phyloP scores from a whole-genome alignment of 2,113 vertebrate genomes.

The Reinhardtius hippoglossoides region DNA sequence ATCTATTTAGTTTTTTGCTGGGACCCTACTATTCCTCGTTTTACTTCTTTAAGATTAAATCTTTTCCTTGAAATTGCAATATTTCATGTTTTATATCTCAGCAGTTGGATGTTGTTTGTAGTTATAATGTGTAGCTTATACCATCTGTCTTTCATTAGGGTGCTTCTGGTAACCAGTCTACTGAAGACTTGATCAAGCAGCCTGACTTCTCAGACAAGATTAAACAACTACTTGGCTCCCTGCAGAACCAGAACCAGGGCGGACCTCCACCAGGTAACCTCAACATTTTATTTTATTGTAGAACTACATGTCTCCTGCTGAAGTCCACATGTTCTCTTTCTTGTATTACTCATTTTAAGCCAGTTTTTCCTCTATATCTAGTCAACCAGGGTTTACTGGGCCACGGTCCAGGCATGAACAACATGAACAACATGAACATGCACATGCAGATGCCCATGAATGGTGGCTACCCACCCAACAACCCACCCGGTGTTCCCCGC shows the following conservation, averaged over 20 bases:
- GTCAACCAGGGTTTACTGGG: conserved; percentile 86
- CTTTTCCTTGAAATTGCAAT: too few relatives aligned
- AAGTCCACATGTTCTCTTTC: not conserved
- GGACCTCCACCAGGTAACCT: conserved; percentile 78
- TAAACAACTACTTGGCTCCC: conserved; percentile 90
- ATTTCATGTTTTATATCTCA: too few relatives aligned
- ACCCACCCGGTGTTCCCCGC: conserved; percentile 84
- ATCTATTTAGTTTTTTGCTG: too few relatives aligned
- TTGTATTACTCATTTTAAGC: not conserved
- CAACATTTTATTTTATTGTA: not conserved
- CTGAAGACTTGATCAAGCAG: conserved; percentile 92
- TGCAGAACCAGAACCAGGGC: conserved; percentile 76
- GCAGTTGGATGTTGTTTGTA: not conserved
- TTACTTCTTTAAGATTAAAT: too few relatives aligned
- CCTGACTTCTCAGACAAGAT: conserved; percentile 94
- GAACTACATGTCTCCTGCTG: not conserved
- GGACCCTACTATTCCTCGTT: too few relatives aligned
- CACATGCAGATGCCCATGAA: conserved; percentile 88
- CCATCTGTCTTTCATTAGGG: conserved; percentile 68
- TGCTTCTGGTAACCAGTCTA: conserved; percentile 87
- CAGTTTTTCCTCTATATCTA: conserved; percentile 17
- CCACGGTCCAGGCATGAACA: conserved; percentile 85
- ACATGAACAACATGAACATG: conserved; percentile 78
- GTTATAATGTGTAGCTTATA: not conserved
- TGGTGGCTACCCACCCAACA: conserved; percentile 89